Evolutionary conservation across 2,113 vertebrate genomes (phyloP).

Genomic region (Bubalus kerabau): DNA sequence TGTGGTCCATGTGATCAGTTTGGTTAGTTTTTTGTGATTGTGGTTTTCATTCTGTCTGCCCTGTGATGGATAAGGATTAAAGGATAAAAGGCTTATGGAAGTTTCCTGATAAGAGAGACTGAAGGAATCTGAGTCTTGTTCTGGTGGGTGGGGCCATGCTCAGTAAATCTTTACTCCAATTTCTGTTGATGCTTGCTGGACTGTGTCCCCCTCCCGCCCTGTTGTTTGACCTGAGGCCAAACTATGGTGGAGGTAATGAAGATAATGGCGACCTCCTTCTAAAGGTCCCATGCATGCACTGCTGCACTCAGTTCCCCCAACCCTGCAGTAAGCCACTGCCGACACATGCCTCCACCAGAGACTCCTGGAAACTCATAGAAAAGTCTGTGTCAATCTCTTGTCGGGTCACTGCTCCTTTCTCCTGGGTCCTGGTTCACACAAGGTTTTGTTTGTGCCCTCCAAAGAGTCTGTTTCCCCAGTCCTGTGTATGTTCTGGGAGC

Average conservation of each 20-base stretch:
- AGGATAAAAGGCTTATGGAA: not conserved
- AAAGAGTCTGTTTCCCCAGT: not conserved
- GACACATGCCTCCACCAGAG: not conserved
- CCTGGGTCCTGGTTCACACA: not conserved
- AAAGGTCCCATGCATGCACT: not conserved
- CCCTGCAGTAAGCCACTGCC: not conserved
- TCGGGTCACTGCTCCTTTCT: not conserved
- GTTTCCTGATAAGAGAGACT: not conserved
- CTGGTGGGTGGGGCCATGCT: not conserved
- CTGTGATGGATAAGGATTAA: not conserved
- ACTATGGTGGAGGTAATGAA: not conserved
- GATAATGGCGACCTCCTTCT: not conserved
- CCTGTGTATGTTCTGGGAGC: not conserved
- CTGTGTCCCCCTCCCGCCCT: not conserved
- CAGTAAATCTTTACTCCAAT: not conserved
- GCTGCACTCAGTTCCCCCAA: not conserved
- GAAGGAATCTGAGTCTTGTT: not conserved
- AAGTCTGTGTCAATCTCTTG: not conserved
- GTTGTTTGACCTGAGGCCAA: not conserved
- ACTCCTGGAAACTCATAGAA: not conserved
- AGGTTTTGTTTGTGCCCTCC: not conserved
- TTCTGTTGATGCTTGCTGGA: accelerated
- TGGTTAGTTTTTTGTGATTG: not conserved
- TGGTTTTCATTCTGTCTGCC: not conserved
- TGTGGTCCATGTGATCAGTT: not conserved